Evolutionary conservation across 2,888 invertebrate genomes (phyloP).

Genomic region (Xanthostigma xanthostigma): DNA sequence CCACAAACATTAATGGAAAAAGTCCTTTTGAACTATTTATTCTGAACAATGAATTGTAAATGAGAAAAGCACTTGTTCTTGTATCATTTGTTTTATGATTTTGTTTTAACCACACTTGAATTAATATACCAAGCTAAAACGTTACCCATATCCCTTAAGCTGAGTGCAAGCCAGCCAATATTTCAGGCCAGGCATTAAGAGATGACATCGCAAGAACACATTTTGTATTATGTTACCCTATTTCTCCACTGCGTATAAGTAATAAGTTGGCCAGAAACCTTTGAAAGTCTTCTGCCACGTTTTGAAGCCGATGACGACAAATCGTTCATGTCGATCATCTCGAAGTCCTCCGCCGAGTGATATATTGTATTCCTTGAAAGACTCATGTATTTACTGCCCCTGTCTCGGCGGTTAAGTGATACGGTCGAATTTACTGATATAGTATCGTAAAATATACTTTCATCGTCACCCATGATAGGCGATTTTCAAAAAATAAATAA

Average conservation of each 20-base stretch:
- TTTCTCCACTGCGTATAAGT: slow-evolving; percentile 45
- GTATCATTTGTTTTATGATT: no score
- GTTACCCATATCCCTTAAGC: no score
- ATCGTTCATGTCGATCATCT: slow-evolving; percentile 24
- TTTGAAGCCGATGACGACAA: slow-evolving; percentile 3
- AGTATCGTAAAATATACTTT: slow-evolving; percentile 28
- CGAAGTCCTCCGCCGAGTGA: slow-evolving; percentile 40
- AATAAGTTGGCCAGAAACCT: slow-evolving; percentile 38
- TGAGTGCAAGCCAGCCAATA: slow-evolving; percentile 1
- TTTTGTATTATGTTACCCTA: slow-evolving; percentile 31
- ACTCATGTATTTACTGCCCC: slow-evolving; percentile 27
- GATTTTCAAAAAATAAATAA: no score
- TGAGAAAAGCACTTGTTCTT: no score
- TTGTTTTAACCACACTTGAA: no score
- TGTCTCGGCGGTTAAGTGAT: slow-evolving; percentile 17
- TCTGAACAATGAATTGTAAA: no score
- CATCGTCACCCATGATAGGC: slow-evolving; percentile 14
- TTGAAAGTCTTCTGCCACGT: slow-evolving; percentile 17
- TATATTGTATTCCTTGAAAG: slow-evolving; percentile 43
- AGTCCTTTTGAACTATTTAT: no score
- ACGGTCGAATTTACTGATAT: slow-evolving; percentile 23
- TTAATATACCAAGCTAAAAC: no score
- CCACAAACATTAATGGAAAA: no score
- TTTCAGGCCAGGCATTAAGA: no score
- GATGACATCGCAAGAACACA: not conserved